Percentiles rank a stretch among this genome's conserved stretches.
These are phyloP conservation scores for Amphipyra berbera DNA, from an alignment of 2,888 invertebrate genomes.

Conservation along the genomic window DNA sequence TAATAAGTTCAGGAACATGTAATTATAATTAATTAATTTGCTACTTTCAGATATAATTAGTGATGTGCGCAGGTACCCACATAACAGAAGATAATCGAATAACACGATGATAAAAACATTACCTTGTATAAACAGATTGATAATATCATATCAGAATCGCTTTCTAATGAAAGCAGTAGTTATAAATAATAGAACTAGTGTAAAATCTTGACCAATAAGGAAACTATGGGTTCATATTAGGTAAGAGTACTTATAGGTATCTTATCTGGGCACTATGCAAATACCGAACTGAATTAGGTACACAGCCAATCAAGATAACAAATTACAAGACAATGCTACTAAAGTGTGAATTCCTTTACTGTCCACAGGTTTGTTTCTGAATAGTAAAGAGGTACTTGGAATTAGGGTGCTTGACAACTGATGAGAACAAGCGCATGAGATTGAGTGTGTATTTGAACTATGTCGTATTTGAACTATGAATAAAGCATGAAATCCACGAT, in stretches of 20 bases:
- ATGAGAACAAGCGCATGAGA: neutral
- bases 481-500: no score
- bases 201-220: constrained; percentile 4
- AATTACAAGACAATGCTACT: constrained; percentile 44
- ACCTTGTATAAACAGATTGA: no score
- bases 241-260: constrained; percentile 19
- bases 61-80: no score
- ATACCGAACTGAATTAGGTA: constrained; percentile 30
- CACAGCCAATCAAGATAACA: constrained; percentile 45
- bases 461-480: no score
- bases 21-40: no score
- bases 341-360: constrained; percentile 45
- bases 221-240: constrained; percentile 18
- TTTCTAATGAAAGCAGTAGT: neutral
- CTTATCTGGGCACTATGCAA: constrained; percentile 44
- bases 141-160: neutral
- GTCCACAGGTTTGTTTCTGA: constrained; percentile 26
- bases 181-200: neutral
- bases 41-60: no score
- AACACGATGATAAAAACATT: no score
- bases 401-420: constrained; percentile 8
- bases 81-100: no score
- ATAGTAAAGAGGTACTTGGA: constrained; percentile 13
- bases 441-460: no score
- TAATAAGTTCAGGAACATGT: no score